Percentiles rank a stretch among this genome's conserved stretches.
These are phyloP conservation scores for Pogonocichla stellata DNA, from an alignment of 2,113 vertebrate species.

Conservation along the genomic window DNA sequence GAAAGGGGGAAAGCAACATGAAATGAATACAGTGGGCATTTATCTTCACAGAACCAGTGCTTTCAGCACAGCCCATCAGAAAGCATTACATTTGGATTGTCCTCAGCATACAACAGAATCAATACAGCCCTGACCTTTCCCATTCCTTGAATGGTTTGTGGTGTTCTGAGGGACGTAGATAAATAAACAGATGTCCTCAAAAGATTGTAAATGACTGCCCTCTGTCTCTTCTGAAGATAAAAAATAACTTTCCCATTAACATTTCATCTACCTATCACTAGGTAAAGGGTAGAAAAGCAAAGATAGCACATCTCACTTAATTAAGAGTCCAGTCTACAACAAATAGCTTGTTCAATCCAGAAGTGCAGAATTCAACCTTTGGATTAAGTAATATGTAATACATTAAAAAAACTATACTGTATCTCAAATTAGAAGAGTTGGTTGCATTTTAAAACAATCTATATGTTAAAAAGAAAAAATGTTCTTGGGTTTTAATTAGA, in stretches of 20 bases:
- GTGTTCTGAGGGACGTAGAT: not conserved
- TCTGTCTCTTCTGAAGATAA: not conserved
- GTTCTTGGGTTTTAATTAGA: not conserved
- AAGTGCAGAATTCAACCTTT: not conserved
- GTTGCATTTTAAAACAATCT: not conserved
- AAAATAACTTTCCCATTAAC: not conserved
- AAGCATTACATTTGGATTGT: not conserved
- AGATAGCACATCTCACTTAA: not conserved
- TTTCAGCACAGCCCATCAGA: not conserved
- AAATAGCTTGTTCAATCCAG: not conserved
- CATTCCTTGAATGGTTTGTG: not conserved
- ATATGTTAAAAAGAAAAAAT: not conserved
- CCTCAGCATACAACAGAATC: not conserved
- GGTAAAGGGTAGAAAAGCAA: not conserved
- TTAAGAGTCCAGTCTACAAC: not conserved
- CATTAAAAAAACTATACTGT: not conserved
- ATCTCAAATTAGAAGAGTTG: not conserved
- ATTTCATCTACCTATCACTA: not conserved
- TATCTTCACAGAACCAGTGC: not conserved
- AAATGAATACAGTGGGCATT: not conserved
- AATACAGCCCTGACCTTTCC: not conserved
- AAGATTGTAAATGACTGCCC: not conserved
- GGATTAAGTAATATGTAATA: not conserved
- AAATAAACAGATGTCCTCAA: not conserved
- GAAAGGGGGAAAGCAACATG: not conserved